Percentiles rank a stretch among this genome's conserved stretches.
Evolutionary conservation across 2,113 vertebrate species (phyloP).

Genomic region (Myrmophylax atrothorax): DNA sequence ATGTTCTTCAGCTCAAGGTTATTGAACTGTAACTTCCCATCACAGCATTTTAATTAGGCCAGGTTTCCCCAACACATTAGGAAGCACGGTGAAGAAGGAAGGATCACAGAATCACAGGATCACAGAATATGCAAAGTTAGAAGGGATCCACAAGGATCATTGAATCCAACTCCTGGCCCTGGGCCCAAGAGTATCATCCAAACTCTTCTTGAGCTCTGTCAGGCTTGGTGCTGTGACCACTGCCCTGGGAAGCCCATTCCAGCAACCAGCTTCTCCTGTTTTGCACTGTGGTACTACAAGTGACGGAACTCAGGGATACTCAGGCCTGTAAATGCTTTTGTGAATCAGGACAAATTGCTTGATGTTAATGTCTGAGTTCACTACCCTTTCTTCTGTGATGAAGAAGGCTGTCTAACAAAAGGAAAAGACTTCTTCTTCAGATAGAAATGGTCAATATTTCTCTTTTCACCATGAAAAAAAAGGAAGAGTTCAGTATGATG

Average conservation of each 20-base stretch:
- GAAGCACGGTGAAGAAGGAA: not conserved
- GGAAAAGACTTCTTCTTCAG: not conserved
- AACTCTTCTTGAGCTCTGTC: not conserved
- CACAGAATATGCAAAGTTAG: not conserved
- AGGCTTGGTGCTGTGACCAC: not conserved
- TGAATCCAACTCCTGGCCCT: not conserved
- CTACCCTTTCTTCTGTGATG: not conserved
- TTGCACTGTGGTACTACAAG: not conserved
- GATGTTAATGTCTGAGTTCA: not conserved
- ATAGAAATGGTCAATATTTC: not conserved
- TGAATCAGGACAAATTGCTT: not conserved
- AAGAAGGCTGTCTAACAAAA: not conserved
- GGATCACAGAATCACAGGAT: not conserved
- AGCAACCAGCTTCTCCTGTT: not conserved
- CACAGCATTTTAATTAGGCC: constrained; percentile 46
- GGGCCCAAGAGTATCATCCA: not conserved
- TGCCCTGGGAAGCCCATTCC: not conserved
- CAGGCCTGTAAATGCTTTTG: not conserved
- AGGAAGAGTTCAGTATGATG: not conserved
- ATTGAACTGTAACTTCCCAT: constrained; percentile 39
- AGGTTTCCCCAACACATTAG: not conserved
- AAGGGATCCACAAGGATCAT: not conserved
- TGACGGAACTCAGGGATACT: not conserved
- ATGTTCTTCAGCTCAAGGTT: constrained; percentile 23
- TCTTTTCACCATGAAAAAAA: not conserved